phyloP scores from a whole-genome alignment of 1,140 invertebrate genomes.

The Hyles euphorbiae region DNA sequence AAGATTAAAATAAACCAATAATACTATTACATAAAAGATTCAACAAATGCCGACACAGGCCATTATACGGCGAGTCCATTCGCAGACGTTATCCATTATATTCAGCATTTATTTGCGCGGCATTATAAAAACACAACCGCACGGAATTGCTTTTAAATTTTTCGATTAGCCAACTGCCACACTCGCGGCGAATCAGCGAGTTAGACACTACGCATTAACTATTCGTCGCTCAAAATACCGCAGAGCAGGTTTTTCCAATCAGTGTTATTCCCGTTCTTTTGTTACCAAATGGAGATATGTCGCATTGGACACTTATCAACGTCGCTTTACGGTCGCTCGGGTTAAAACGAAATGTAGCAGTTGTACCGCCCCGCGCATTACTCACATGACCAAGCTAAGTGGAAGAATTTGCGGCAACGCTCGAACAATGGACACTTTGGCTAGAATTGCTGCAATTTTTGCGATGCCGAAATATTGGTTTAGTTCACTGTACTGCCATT shows the following conservation, averaged over 20 bases:
- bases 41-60: no score
- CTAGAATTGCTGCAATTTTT: neutral
- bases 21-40: no score
- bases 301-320: slow-evolving; percentile 55
- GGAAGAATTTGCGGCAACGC: slow-evolving; percentile 38
- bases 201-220: slow-evolving; percentile 7
- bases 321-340: slow-evolving; percentile 45
- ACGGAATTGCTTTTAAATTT: no score
- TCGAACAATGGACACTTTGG: slow-evolving; percentile 29
- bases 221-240: slow-evolving; percentile 9
- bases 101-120: no score
- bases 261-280: slow-evolving; percentile 39
- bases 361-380: slow-evolving; percentile 38
- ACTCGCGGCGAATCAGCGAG: neutral
- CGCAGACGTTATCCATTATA: no score
- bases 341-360: slow-evolving; percentile 48
- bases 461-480: no score
- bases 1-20: no score
- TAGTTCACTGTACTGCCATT: no score
- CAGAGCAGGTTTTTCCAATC: slow-evolving; percentile 7
- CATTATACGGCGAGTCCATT: no score
- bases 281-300: slow-evolving; percentile 50
- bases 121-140: no score
- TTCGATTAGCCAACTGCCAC: no score
- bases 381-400: slow-evolving; percentile 45